Conservation (phyloP, 37 sponge, comb jelly and placozoan genomes). For the Lycopodina hypogea region DNA sequence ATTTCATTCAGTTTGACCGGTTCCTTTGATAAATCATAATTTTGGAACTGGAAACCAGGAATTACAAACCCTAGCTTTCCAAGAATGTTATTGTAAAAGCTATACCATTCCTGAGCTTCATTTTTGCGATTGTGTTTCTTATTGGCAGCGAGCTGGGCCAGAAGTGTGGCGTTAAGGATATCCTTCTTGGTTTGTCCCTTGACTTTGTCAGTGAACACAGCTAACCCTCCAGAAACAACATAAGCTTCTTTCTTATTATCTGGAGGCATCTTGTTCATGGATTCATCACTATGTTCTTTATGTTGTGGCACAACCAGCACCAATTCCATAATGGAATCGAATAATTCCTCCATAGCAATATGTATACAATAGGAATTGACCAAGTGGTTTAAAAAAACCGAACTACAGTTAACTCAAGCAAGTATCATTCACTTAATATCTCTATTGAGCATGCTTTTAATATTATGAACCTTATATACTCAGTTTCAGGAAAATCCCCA, state of each 20-base stretch:
- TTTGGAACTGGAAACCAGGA: neutral
- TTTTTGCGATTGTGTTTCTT: neutral
- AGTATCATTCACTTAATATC: too few species aligned
- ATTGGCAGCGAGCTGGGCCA: constrained; percentile 13
- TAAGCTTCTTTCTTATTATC: neutral
- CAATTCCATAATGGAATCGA: too few species aligned
- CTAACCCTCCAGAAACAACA: neutral
- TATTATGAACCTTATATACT: too few species aligned
- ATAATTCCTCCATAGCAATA: too few species aligned
- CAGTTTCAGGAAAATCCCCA: too few species aligned
- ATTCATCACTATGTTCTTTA: too few species aligned
- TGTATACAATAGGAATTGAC: too few species aligned
- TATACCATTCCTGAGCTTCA: neutral
- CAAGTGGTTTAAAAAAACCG: too few species aligned
- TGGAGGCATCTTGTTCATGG: too few species aligned
- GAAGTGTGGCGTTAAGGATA: neutral
- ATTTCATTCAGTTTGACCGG: neutral
- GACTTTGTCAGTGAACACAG: neutral
- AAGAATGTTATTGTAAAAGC: neutral
- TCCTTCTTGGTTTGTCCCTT: neutral
- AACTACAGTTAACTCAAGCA: too few species aligned
- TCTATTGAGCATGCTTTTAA: too few species aligned
- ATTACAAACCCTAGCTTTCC: neutral
- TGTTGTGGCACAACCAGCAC: too few species aligned
- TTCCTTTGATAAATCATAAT: neutral